phyloP scores from a whole-genome alignment of 2,113 vertebrate genomes.

The Stomatorhinus ivindoensis region DNA sequence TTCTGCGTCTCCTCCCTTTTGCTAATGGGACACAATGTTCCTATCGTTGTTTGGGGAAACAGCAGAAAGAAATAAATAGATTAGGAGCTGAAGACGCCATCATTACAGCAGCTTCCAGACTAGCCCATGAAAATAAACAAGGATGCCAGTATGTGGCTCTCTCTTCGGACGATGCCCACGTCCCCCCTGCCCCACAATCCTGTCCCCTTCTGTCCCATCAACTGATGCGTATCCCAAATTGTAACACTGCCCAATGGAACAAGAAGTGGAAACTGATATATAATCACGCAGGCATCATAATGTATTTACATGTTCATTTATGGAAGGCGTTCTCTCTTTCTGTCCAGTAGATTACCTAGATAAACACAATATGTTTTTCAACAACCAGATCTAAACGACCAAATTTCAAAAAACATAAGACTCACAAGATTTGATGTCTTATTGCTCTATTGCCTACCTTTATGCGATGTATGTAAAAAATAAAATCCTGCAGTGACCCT shows the following conservation, averaged over 20 bases:
- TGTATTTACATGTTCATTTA: neutral
- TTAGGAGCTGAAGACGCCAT: slow-evolving; percentile 36
- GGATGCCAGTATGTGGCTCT: slow-evolving; percentile 17
- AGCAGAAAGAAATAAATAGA: slow-evolving; percentile 56
- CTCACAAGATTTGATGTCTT: neutral
- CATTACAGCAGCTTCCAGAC: slow-evolving; percentile 34
- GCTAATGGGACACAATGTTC: slow-evolving; percentile 43
- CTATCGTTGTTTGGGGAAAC: slow-evolving; percentile 44
- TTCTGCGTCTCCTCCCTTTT: slow-evolving; percentile 10
- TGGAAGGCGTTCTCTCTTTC: neutral
- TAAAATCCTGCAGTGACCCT: neutral
- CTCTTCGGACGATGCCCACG: neutral
- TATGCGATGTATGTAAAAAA: neutral
- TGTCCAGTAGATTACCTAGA: neutral
- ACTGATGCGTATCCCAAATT: neutral
- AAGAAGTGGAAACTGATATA: neutral
- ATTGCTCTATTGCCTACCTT: neutral
- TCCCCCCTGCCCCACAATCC: neutral
- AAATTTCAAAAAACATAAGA: neutral
- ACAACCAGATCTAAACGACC: neutral
- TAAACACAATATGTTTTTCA: neutral
- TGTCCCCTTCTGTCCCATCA: neutral
- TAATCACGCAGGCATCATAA: neutral
- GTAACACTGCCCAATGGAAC: neutral
- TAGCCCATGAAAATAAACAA: slow-evolving; percentile 48